phyloP scores from a whole-genome alignment of 92 coral and sea anemone genomes.

The Ricordea florida region DNA sequence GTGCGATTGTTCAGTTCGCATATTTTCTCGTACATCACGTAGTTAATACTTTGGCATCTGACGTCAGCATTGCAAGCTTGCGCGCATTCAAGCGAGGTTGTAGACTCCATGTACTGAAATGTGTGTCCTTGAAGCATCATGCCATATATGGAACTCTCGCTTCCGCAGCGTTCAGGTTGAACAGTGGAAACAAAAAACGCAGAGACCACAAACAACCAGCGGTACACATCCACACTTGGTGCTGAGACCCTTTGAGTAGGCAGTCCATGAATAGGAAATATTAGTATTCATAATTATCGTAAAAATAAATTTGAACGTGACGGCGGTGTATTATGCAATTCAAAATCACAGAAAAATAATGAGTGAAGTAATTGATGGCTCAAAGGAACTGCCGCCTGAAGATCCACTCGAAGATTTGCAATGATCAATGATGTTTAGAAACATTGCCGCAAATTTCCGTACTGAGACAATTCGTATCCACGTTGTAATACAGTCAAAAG shows the following conservation, averaged over 20 bases:
- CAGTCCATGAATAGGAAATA: no score
- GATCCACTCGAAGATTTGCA: background rate
- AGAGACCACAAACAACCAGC: no score
- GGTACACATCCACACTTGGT: no score
- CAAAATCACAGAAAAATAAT: background rate
- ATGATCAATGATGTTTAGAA: background rate
- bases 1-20: constrained; percentile 20
- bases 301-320: no score
- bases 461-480: background rate
- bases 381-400: no score
- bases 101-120: background rate
- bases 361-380: no score
- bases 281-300: no score
- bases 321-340: no score
- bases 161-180: background rate
- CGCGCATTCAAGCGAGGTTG: background rate
- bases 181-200: no score
- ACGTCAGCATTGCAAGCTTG: background rate
- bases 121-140: background rate
- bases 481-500: background rate
- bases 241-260: no score
- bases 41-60: constrained; percentile 10
- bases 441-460: background rate
- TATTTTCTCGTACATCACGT: background rate
- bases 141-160: background rate